phyloP scores from a whole-genome alignment of 1,140 invertebrate genomes.

The Drosophila rhopaloa region DNA sequence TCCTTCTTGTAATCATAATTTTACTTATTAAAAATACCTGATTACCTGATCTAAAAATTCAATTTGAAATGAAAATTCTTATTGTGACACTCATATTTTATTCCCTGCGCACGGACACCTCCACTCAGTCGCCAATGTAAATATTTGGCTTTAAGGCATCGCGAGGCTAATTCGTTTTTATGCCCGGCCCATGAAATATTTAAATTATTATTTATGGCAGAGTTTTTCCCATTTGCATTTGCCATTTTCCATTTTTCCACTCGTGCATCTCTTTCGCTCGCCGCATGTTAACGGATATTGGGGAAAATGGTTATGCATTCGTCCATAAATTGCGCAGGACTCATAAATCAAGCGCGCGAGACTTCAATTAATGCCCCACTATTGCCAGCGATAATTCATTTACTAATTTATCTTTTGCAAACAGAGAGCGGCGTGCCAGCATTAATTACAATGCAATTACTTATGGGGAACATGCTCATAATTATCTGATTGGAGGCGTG shows the following conservation, averaged over 20 bases:
- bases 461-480: slow-evolving; percentile 62
- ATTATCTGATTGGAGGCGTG: slow-evolving; percentile 63
- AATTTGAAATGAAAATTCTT: not conserved
- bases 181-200: slow-evolving; percentile 61
- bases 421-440: slow-evolving; percentile 51
- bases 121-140: slow-evolving; percentile 16
- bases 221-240: slow-evolving; percentile 65
- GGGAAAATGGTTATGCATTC: slow-evolving; percentile 63
- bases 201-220: slow-evolving; percentile 80
- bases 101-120: not conserved
- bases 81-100: not conserved
- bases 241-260: slow-evolving; percentile 30
- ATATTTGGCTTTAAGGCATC: slow-evolving; percentile 65
- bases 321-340: slow-evolving; percentile 56
- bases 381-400: slow-evolving; percentile 77
- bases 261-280: slow-evolving; percentile 15
- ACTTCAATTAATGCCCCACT: slow-evolving; percentile 80
- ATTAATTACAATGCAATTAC: slow-evolving; percentile 82
- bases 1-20: too few relatives aligned
- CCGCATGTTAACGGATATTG: slow-evolving; percentile 51
- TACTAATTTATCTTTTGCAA: slow-evolving; percentile 76
- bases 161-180: slow-evolving; percentile 71
- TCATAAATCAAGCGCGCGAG: slow-evolving; percentile 74
- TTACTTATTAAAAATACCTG: too few relatives aligned
- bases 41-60: too few relatives aligned